These are phyloP conservation scores for Drosophila dives DNA, from an alignment of 2,888 invertebrate genomes.

Conservation along the genomic window DNA sequence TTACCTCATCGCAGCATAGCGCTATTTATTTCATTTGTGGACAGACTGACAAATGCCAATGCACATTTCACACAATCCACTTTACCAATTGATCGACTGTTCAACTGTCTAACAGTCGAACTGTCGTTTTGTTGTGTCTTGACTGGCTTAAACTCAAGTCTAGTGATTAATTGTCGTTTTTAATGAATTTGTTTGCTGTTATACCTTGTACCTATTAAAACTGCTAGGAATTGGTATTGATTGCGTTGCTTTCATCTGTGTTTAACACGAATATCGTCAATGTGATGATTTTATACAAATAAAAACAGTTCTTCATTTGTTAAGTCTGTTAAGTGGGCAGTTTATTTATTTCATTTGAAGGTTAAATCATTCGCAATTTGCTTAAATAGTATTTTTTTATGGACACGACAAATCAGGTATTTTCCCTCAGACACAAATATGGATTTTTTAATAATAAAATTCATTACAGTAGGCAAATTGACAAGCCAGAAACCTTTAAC, in stretches of 20 bases:
- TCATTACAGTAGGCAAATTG: slow-evolving; percentile 43
- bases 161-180: slow-evolving; percentile 24
- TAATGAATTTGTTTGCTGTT: slow-evolving; percentile 24
- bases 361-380: background rate
- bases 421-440: slow-evolving; percentile 16
- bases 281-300: background rate
- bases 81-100: slow-evolving; percentile 34
- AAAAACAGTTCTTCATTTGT: background rate
- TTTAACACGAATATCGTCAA: background rate
- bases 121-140: background rate
- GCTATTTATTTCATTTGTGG: slow-evolving; percentile 8
- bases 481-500: slow-evolving; percentile 36
- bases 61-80: slow-evolving; percentile 2
- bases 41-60: slow-evolving; percentile 3
- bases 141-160: slow-evolving; percentile 6
- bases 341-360: background rate
- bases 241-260: background rate
- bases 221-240: background rate
- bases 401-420: slow-evolving; percentile 1
- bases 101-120: background rate
- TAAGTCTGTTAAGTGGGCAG: background rate
- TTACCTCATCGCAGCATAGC: background rate
- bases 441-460: slow-evolving; percentile 58
- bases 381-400: slow-evolving; percentile 2
- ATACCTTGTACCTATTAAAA: background rate